Evolutionary conservation across 2,888 invertebrate genomes (phyloP).

Genomic region (Noctua janthe): DNA sequence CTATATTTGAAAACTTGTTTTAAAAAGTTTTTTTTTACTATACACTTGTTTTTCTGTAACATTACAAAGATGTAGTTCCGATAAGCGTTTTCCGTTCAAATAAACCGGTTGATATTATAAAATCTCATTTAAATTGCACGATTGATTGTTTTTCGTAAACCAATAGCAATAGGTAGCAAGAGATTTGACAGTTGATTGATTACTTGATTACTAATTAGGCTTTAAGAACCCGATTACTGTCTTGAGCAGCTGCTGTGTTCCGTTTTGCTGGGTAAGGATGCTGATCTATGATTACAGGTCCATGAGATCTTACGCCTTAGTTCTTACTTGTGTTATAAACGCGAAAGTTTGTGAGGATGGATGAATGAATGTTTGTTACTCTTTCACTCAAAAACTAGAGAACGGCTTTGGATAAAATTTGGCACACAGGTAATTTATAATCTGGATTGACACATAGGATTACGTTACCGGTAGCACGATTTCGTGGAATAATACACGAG

Average conservation of each 20-base stretch:
- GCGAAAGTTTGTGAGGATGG: no score
- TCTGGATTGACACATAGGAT: neutral
- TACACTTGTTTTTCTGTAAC: no score
- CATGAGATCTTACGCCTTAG: neutral
- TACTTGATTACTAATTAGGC: neutral
- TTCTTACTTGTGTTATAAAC: neutral
- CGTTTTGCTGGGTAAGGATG: neutral
- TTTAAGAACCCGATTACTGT: neutral
- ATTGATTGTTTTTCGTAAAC: neutral
- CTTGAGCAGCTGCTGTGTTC: neutral
- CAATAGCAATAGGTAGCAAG: neutral
- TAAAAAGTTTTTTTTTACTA: no score
- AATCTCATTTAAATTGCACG: neutral
- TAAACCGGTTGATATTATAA: no score
- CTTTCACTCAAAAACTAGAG: neutral
- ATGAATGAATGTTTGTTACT: neutral
- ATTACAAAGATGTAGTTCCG: no score
- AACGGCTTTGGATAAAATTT: neutral
- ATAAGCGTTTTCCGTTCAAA: no score
- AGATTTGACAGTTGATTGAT: neutral
- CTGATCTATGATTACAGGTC: neutral
- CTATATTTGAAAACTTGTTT: no score
- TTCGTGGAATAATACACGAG: neutral
- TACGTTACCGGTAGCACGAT: neutral
- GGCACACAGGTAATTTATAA: neutral